phyloP scores from a whole-genome alignment of 1,140 invertebrate species.

The Temnothorax longispinosus region DNA sequence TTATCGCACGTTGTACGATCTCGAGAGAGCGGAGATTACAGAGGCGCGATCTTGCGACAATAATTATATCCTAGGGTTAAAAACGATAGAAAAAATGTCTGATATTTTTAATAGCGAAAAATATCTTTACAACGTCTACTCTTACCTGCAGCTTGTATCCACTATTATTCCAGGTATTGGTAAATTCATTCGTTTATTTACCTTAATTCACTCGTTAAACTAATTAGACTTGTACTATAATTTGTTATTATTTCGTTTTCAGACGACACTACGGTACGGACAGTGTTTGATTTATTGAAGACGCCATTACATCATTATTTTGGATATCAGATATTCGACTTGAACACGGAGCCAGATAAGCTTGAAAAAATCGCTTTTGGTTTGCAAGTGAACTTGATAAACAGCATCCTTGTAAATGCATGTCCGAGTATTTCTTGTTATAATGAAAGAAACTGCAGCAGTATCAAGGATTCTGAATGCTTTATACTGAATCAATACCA shows the following conservation, averaged over 20 bases:
- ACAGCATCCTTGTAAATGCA: slow-evolving; percentile 87
- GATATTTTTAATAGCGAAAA: slow-evolving; percentile 67
- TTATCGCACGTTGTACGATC: slow-evolving; percentile 38
- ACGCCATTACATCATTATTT: slow-evolving; percentile 81
- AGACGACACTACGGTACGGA: slow-evolving; percentile 64
- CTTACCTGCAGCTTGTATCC: slow-evolving; percentile 75
- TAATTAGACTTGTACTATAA: background rate
- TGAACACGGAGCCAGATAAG: slow-evolving; percentile 85
- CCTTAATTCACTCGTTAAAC: background rate
- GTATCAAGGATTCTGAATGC: slow-evolving; percentile 75
- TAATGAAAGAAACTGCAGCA: slow-evolving; percentile 67
- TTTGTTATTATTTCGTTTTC: slow-evolving; percentile 42
- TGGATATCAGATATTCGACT: slow-evolving; percentile 87
- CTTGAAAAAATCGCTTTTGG: slow-evolving; percentile 86
- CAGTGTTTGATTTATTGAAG: slow-evolving; percentile 74
- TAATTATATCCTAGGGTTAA: slow-evolving; percentile 52
- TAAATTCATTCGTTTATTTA: slow-evolving; percentile 5
- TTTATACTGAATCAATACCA: slow-evolving; percentile 77
- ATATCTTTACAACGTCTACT: slow-evolving; percentile 75
- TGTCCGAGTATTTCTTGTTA: slow-evolving; percentile 84
- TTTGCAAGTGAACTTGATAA: slow-evolving; percentile 87
- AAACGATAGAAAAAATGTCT: slow-evolving; percentile 69
- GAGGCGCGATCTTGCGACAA: slow-evolving; percentile 14
- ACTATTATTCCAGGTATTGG: slow-evolving; percentile 71
- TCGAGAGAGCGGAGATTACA: slow-evolving; percentile 9